phyloP scores from a whole-genome alignment of 2,113 vertebrate species.

The Etia nguti region DNA sequence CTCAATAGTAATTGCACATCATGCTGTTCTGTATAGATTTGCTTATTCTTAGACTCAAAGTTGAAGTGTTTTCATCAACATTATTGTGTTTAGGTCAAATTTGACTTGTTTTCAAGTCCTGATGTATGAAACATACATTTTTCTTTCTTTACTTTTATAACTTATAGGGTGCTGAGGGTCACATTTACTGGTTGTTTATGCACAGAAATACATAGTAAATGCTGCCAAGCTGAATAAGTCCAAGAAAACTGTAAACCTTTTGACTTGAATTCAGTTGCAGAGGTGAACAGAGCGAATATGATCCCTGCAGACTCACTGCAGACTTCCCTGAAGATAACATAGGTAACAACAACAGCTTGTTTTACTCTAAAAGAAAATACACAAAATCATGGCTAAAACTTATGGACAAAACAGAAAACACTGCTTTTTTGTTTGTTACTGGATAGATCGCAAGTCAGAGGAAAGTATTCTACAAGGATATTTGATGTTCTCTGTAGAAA shows the following conservation, averaged over 20 bases:
- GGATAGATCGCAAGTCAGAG: background rate
- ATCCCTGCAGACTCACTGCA: background rate
- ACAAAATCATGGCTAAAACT: background rate
- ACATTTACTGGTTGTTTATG: background rate
- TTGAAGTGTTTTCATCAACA: background rate
- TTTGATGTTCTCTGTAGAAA: background rate
- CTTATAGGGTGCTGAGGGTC: background rate
- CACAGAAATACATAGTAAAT: background rate
- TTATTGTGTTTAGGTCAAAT: background rate
- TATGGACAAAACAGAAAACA: background rate
- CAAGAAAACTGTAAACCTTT: background rate
- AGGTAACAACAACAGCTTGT: background rate
- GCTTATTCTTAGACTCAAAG: background rate
- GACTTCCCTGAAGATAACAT: background rate
- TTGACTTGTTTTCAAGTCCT: background rate
- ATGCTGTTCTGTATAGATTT: background rate
- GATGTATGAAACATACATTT: background rate
- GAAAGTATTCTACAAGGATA: background rate
- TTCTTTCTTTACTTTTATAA: background rate
- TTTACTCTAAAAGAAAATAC: background rate
- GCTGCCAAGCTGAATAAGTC: background rate
- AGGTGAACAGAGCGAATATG: background rate
- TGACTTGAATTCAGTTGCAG: background rate
- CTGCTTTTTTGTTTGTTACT: background rate
- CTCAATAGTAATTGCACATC: background rate